Evolutionary conservation across 2,888 invertebrate genomes (phyloP), one percentile per base, ranked within the genome.

Genomic region (Phragmatobia fuliginosa): DNA sequence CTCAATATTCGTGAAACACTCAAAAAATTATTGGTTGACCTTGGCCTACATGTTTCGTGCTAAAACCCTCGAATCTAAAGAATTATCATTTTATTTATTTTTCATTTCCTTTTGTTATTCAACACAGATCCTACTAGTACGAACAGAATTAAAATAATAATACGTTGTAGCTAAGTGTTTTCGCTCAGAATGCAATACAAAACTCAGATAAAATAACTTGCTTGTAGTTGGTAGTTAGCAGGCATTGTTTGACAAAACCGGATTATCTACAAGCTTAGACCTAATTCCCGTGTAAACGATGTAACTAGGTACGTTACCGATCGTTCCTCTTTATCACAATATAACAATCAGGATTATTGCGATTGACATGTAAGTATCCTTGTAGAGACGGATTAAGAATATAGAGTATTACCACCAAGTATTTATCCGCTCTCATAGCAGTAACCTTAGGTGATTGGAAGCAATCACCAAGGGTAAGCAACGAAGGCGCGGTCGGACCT

Each of bases 241-340:
- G 49, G 25, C 49, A 52, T 52, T 52, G 56, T 56, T 56, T 56
- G 28, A 56, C 28, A 28, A 52, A 52, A 52, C 28, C 56, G 56
- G 28, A 56, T 56, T 28, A 56, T 11, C 25, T 28, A 28, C 25
- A 52, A 52, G 1, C 14, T 25, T 3, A n/a, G 25, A 52, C 25
- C 49, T 52, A 52, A 52, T 52, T 52, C 25, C 14, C 0, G 8
- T 49, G 10, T 25, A 49, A n/a, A 49, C 49, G n/a, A n/a, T 49
- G 8, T 45, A 49, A 11, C 52, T 52, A n/a, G 52, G 28, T 28
- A 25, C 14, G 25, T 25, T n/a, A 49, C n/a, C 14, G 28, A 56
- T 28, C 14, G 25, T 28, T 52, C n/a, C 5, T 18, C 41, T 41
- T 41, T 18, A 41, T 41, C 18, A 6, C 18, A 0, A 0, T 41